Evolutionary conservation across 2,888 invertebrate species (phyloP), one percentile per base, ranked within the genome.

Genomic region (Operophtera brumata): DNA sequence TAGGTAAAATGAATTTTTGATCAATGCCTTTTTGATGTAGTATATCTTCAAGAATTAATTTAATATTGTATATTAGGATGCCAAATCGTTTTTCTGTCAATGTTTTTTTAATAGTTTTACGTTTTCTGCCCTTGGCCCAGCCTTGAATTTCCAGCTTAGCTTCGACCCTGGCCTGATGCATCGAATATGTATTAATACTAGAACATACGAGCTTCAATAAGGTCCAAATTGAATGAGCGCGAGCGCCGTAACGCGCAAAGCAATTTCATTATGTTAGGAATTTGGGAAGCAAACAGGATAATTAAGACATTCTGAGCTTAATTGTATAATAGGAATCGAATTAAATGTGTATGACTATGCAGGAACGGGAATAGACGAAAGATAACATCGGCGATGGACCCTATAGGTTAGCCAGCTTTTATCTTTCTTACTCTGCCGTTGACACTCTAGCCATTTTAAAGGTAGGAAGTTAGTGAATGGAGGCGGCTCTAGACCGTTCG

Each of bases 101-200:
- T 7, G 0, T 9, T 14, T 13, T 13, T n/a, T 20, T 5, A 39
- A 10, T 20, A 39, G 25, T 8, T 1, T 13, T 1, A 14, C 13
- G 8, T 12, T 39, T 9, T 39, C 1, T 6, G 39, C 10, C 39
- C 39, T 20, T n/a, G 10, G 20, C 39, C 7, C 6, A 13, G 34
- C 43, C 39, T 37, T 50, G 42, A 50, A 13, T 30, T 7, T 36
- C 35, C 11, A 25, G 10, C 43, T 62, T 67, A 59, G 59, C 25
- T n/a, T 1, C 50, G 45, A 28, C 45, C 54, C 54, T 51, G 52
- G 40, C 14, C 39, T 26, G 12, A 34, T 55, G 52, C 59, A 52
- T 54, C 61, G 64, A 67, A 64, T 75, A 76, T 71, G 64, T 75
- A 76, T 71, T 73, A 71, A 72, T 74, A 73, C 59, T 57, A 66